These are phyloP conservation scores for Mormyrus iriodes DNA, from an alignment of 2,113 vertebrate species.

Conservation along the genomic window DNA sequence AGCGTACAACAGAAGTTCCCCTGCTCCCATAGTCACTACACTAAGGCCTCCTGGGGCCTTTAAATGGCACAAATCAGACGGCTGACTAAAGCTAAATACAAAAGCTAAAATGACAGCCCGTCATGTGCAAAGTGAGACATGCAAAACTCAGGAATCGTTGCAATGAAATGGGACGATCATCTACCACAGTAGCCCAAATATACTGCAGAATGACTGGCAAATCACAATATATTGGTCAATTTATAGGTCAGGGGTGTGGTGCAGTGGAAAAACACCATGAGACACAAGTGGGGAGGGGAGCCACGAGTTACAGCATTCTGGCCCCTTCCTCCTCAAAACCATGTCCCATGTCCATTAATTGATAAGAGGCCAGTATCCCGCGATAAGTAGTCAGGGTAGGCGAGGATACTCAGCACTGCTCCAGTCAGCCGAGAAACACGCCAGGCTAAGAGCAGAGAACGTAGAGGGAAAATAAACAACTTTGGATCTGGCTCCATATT, in stretches of 20 bases:
- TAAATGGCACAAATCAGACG: neutral
- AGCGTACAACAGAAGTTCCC: neutral
- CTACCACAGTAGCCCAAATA: neutral
- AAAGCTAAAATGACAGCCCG: neutral
- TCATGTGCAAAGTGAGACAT: neutral
- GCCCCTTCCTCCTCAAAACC: neutral
- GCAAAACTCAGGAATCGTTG: neutral
- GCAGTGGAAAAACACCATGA: neutral
- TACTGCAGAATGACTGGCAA: neutral
- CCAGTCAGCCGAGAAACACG: neutral
- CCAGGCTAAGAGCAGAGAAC: neutral
- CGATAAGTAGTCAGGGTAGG: neutral
- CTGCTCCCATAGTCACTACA: neutral
- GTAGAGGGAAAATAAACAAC: neutral
- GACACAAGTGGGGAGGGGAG: neutral
- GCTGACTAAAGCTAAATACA: neutral
- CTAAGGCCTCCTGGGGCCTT: neutral
- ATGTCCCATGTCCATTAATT: neutral
- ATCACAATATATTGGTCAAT: neutral
- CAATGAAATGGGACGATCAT: neutral
- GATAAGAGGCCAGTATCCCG: neutral
- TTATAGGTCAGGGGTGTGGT: neutral
- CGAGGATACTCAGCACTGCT: neutral
- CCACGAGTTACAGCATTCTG: neutral
- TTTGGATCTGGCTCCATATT: neutral